A percentile compares a stretch with the other conserved stretches of the same genome.
phyloP scores from a whole-genome alignment of 1,140 invertebrate species.

The Micrasema minimum region DNA sequence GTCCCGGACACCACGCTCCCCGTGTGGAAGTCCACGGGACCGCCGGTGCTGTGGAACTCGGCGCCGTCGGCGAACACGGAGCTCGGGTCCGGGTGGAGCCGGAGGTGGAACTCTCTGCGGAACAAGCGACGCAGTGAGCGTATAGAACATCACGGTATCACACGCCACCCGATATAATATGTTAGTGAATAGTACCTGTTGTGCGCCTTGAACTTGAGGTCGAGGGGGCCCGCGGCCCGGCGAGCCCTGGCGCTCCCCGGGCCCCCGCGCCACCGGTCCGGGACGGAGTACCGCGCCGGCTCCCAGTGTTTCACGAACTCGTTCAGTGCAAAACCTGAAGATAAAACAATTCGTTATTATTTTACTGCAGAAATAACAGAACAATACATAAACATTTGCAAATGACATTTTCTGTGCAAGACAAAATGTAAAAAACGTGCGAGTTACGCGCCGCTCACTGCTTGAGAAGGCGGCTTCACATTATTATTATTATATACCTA shows the following conservation, averaged over 20 bases:
- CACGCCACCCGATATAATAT: too few relatives aligned
- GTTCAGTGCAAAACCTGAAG: conserved; percentile 47
- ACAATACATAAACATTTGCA: conserved; percentile 23
- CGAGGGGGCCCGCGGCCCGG: conserved; percentile 29
- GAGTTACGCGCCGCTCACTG: too few relatives aligned
- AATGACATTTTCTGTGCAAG: too few relatives aligned
- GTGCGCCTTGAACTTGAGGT: conserved; percentile 50
- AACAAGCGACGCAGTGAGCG: too few relatives aligned
- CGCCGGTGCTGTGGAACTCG: conserved; percentile 79
- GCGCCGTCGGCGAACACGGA: conserved; percentile 82
- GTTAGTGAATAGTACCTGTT: too few relatives aligned
- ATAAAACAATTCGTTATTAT: too few relatives aligned
- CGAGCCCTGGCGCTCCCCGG: conserved; percentile 11
- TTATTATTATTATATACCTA: too few relatives aligned
- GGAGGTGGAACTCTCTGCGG: conserved; percentile 82
- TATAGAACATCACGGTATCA: too few relatives aligned
- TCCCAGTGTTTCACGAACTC: conserved; percentile 52
- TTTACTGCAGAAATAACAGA: conserved; percentile 15
- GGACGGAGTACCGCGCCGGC: conserved; percentile 39
- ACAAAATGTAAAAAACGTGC: too few relatives aligned
- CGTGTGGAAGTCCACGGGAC: conserved; percentile 78
- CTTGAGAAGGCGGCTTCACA: too few relatives aligned
- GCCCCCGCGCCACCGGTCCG: background rate
- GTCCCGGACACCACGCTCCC: conserved; percentile 80
- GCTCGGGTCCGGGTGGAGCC: conserved; percentile 76